These are phyloP conservation scores for Eupleurogrammus muticus DNA, from an alignment of 2,797 vertebrate species.

Conservation along the genomic window DNA sequence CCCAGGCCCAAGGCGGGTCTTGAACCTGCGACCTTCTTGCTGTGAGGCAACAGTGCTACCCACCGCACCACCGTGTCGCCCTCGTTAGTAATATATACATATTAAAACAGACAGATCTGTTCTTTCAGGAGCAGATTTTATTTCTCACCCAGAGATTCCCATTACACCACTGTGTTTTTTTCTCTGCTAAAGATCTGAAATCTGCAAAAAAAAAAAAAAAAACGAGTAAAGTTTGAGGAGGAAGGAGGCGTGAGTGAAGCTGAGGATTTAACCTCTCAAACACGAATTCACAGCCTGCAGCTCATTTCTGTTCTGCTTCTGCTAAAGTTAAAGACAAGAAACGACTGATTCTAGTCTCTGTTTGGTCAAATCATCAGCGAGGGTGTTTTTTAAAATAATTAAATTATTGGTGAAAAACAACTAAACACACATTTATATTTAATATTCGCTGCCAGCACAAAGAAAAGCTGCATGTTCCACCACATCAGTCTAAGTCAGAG, in stretches of 20 bases:
- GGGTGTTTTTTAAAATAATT: background rate
- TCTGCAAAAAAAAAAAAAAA: slow-evolving; percentile 12
- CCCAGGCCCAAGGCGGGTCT: no score
- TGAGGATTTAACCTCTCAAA: slow-evolving; percentile 55
- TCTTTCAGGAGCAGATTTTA: background rate
- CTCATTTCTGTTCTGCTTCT: slow-evolving; percentile 30
- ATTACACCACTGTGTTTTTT: slow-evolving; percentile 13
- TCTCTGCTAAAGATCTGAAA: slow-evolving; percentile 19
- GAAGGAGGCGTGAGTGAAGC: slow-evolving; percentile 9
- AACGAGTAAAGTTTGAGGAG: slow-evolving; percentile 15
- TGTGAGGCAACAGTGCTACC: no score
- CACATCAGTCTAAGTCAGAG: no score
- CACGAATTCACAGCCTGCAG: slow-evolving; percentile 42
- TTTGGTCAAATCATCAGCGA: slow-evolving; percentile 11
- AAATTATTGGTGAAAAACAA: background rate
- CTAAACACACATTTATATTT: no score
- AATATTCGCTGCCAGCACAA: no score
- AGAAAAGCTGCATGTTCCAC: no score
- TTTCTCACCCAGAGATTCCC: slow-evolving; percentile 4
- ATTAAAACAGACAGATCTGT: no score
- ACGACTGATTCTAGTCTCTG: slow-evolving; percentile 16
- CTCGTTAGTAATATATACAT: no score
- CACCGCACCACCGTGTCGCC: no score
- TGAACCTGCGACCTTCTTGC: no score
- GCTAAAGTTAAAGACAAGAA: no score